phyloP scores from a whole-genome alignment of 2,888 invertebrate genomes.

The Bombyx huttoni region DNA sequence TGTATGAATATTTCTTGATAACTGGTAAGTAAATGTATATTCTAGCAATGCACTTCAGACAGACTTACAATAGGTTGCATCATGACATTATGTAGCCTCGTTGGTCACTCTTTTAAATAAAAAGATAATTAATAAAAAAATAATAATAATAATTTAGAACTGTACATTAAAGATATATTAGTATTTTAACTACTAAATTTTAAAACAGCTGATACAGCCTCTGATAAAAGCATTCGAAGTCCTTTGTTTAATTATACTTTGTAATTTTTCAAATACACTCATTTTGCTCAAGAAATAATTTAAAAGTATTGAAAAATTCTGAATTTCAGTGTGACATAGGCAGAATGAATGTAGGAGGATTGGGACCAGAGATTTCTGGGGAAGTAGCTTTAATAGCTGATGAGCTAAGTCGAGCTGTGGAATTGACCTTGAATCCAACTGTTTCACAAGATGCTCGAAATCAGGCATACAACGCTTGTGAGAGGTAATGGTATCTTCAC shows the following conservation, averaged over 20 bases:
- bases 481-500: slow-evolving; percentile 49
- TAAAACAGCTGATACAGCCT: too few relatives aligned
- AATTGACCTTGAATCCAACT: slow-evolving; percentile 85
- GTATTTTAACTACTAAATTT: too few relatives aligned
- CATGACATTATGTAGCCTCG: not conserved
- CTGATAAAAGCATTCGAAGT: too few relatives aligned
- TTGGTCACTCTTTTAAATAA: too few relatives aligned
- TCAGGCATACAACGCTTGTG: slow-evolving; percentile 89
- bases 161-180: too few relatives aligned
- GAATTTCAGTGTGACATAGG: slow-evolving; percentile 12
- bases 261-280: too few relatives aligned
- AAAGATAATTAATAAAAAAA: too few relatives aligned
- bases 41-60: too few relatives aligned
- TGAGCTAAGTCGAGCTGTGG: slow-evolving; percentile 85
- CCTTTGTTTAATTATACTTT: too few relatives aligned
- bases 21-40: not conserved
- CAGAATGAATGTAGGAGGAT: slow-evolving; percentile 51
- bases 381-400: slow-evolving; percentile 80
- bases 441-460: slow-evolving; percentile 82
- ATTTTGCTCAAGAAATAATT: too few relatives aligned
- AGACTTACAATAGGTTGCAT: not conserved
- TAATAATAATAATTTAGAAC: too few relatives aligned
- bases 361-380: slow-evolving; percentile 58
- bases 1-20: not conserved
- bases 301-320: not conserved